Percentiles rank a stretch among this genome's conserved stretches.
Evolutionary conservation across 1,140 invertebrate genomes (phyloP).

Genomic region (Ips nitidus): DNA sequence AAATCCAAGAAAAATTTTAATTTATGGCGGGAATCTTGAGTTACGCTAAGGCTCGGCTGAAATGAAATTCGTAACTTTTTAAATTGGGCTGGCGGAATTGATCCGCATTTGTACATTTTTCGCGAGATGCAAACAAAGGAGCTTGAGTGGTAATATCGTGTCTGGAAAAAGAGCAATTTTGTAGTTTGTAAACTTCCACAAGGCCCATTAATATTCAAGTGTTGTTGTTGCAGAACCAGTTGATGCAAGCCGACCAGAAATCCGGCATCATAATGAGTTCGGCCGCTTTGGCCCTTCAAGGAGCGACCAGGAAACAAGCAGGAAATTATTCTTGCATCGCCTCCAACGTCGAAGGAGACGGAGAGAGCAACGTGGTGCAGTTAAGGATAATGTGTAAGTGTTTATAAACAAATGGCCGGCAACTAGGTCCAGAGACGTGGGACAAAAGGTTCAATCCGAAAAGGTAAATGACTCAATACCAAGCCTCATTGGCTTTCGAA

Average conservation of each 20-base stretch:
- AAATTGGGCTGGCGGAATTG: neutral
- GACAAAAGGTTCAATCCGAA: constrained; percentile 5
- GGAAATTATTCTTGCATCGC: constrained; percentile 87
- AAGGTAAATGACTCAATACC: constrained; percentile 11
- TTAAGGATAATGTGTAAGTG: constrained; percentile 90
- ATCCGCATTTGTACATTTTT: neutral
- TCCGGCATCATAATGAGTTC: constrained; percentile 81
- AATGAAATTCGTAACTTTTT: neutral
- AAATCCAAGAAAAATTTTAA: constrained; percentile 8
- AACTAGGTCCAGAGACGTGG: constrained; percentile 6
- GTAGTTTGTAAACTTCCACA: too few relatives aligned
- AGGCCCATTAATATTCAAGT: too few relatives aligned
- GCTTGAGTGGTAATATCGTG: too few relatives aligned
- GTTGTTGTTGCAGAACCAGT: constrained; percentile 64
- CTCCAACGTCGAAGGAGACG: constrained; percentile 86
- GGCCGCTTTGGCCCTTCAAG: constrained; percentile 75
- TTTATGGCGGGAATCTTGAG: constrained; percentile 4
- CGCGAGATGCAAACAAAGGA: too few relatives aligned
- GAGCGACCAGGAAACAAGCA: constrained; percentile 73
- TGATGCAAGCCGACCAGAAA: constrained; percentile 78
- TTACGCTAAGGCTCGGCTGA: neutral
- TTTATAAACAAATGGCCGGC: constrained; percentile 8
- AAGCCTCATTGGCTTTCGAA: constrained; percentile 10
- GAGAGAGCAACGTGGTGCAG: constrained; percentile 75
- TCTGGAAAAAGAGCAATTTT: too few relatives aligned